Conservation (phyloP, 2,888 invertebrate species). For the Sycophila texana region DNA sequence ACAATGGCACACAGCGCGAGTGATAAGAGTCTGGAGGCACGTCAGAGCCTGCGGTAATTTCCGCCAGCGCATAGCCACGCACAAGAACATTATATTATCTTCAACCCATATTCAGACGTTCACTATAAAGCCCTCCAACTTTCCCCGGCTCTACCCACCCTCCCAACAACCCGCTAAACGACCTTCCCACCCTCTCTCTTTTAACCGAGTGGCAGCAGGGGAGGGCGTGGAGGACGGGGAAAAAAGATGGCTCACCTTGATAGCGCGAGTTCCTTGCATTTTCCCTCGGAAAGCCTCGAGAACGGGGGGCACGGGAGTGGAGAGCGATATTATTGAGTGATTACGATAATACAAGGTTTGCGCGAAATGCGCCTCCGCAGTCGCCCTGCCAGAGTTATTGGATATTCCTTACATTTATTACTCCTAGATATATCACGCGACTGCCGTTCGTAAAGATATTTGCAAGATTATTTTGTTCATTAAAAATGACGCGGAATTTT, state of each 20-base stretch:
- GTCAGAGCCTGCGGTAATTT: slow-evolving; percentile 23
- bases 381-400: background rate
- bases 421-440: background rate
- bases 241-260: slow-evolving; percentile 7
- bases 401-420: slow-evolving; percentile 22
- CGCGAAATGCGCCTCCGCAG: background rate
- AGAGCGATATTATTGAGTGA: slow-evolving; percentile 39
- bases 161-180: slow-evolving; percentile 8
- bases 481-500: no score
- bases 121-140: slow-evolving; percentile 33
- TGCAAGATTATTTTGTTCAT: no score
- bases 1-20: background rate
- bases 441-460: background rate
- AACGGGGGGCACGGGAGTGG: background rate
- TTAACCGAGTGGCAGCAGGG: no score
- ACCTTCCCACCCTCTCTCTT: background rate
- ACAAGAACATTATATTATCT: slow-evolving; percentile 32
- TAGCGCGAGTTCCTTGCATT: slow-evolving; percentile 29
- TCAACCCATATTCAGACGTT: slow-evolving; percentile 19
- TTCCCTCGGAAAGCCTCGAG: background rate
- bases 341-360: slow-evolving; percentile 23
- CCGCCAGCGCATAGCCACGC: background rate
- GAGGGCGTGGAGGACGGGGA: background rate
- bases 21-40: slow-evolving; percentile 22
- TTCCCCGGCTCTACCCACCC: background rate